A percentile compares a stretch with the other conserved stretches of the same genome.
These are phyloP conservation scores for Leptinotarsa texana DNA, from an alignment of 1,140 invertebrate genomes.

Conservation along the genomic window DNA sequence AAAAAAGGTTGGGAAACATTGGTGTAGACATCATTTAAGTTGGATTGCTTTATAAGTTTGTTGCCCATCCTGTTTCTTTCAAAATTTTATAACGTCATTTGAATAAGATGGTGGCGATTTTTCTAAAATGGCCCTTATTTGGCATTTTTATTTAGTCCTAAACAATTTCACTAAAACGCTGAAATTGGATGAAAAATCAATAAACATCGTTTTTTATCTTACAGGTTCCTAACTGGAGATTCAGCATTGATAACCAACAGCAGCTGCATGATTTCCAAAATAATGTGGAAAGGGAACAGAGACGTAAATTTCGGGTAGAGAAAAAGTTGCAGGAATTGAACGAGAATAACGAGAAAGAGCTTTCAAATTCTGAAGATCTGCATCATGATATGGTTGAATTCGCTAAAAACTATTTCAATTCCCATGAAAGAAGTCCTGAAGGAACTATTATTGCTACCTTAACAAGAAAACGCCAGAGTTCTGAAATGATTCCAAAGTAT, in stretches of 20 bases:
- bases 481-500: slow-evolving; percentile 82
- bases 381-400: slow-evolving; percentile 89
- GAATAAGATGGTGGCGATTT: too few relatives aligned
- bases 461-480: slow-evolving; percentile 77
- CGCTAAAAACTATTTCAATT: slow-evolving; percentile 91
- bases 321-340: slow-evolving; percentile 80
- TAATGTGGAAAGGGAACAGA: slow-evolving; percentile 68
- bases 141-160: too few relatives aligned
- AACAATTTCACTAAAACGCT: too few relatives aligned
- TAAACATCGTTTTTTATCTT: slow-evolving; percentile 16
- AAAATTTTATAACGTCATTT: too few relatives aligned
- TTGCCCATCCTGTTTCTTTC: too few relatives aligned
- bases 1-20: too few relatives aligned
- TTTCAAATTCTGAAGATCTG: slow-evolving; percentile 59
- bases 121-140: too few relatives aligned
- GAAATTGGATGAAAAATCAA: too few relatives aligned
- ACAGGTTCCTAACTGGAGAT: slow-evolving; percentile 51
- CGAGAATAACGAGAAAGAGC: slow-evolving; percentile 63
- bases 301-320: slow-evolving; percentile 81
- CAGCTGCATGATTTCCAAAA: slow-evolving; percentile 40
- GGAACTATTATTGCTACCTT: slow-evolving; percentile 88
- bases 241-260: slow-evolving; percentile 34
- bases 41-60: too few relatives aligned
- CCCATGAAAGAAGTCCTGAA: slow-evolving; percentile 82
- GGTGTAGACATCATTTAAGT: too few relatives aligned